Conservation (phyloP, 37 sponge, comb jelly and placozoan genomes). For the Hexactinellida sp. region DNA sequence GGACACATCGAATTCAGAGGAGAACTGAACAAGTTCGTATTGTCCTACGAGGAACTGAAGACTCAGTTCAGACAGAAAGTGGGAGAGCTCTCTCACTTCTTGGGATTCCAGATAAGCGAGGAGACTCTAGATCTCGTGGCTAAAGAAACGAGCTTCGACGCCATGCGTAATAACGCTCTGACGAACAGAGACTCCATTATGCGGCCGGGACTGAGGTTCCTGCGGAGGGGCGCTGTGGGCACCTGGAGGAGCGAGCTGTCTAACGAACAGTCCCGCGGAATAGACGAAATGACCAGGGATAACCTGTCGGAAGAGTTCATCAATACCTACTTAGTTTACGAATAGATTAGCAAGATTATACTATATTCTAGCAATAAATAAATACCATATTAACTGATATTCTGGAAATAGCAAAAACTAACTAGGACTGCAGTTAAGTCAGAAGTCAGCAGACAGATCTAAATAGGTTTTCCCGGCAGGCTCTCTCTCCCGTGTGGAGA, state of each 20-base stretch:
- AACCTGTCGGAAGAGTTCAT: background rate
- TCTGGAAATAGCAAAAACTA: too few species aligned
- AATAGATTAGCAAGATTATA: too few species aligned
- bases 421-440: too few species aligned
- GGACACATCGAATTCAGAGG: background rate
- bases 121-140: background rate
- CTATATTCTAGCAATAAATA: too few species aligned
- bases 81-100: background rate
- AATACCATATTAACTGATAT: too few species aligned
- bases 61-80: background rate
- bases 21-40: background rate
- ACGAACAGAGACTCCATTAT: background rate
- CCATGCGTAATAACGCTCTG: background rate
- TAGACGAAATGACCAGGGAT: background rate
- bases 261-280: background rate
- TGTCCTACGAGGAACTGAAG: background rate
- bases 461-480: background rate
- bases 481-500: slow-evolving; percentile 63
- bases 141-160: background rate
- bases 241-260: background rate
- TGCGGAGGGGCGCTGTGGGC: background rate
- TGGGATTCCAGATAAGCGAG: background rate
- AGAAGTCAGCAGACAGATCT: too few species aligned
- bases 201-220: background rate
- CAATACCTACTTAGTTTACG: background rate